phyloP scores from a whole-genome alignment of 64 coral and sea anemone species.

The Trachythela sp. region DNA sequence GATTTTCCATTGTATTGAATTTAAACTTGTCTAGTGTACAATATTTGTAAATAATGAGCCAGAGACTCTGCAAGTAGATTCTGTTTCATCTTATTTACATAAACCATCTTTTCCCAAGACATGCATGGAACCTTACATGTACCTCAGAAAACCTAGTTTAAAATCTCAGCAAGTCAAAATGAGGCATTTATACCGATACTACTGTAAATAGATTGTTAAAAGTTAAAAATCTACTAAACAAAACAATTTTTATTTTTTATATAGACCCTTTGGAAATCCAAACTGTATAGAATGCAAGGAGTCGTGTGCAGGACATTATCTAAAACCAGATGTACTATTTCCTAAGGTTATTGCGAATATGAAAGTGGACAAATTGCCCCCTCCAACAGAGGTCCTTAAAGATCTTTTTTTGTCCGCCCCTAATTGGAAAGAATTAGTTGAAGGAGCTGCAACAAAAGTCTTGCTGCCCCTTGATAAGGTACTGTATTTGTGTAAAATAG shows the following conservation, averaged over 20 bases:
- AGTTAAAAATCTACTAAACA: background rate
- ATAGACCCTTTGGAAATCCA: background rate
- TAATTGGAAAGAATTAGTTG: background rate
- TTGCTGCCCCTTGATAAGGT: background rate
- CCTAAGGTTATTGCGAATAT: background rate
- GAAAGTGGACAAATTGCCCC: background rate
- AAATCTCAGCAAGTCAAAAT: no score
- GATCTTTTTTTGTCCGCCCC: background rate
- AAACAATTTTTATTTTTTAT: background rate
- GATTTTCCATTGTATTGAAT: no score
- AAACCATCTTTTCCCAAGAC: no score
- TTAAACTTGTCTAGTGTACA: no score
- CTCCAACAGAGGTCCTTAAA: slow-evolving; percentile 4
- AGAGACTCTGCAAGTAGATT: background rate
- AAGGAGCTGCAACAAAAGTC: background rate
- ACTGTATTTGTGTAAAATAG: background rate
- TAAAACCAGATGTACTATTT: background rate
- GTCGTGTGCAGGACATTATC: background rate
- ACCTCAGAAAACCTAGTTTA: no score
- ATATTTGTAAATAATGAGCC: no score
- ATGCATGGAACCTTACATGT: no score
- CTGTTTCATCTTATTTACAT: no score
- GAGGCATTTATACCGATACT: background rate
- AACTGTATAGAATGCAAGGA: background rate
- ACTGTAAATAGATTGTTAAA: background rate